Percentiles rank a stretch among this genome's conserved stretches.
These are phyloP conservation scores for Anarsia innoxiella DNA, from an alignment of 2,888 invertebrate genomes.

Conservation along the genomic window DNA sequence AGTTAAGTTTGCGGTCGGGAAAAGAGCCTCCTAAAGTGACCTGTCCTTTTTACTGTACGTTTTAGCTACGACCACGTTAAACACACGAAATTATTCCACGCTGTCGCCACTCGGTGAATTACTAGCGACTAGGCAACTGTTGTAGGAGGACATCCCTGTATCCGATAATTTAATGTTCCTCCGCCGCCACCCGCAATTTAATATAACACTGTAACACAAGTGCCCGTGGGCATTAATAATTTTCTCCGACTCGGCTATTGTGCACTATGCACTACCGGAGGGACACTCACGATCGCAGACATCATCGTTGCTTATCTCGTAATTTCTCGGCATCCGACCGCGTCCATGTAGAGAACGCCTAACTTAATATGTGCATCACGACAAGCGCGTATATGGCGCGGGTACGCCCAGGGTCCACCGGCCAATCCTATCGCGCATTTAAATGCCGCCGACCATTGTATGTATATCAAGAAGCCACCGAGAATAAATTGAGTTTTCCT, in stretches of 20 bases:
- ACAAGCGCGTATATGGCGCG: conserved; percentile 63
- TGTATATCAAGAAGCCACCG: conserved; percentile 59
- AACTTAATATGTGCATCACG: conserved; percentile 76
- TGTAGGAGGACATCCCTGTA: conserved; percentile 27
- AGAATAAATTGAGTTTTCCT: conserved; percentile 63
- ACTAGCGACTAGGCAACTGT: conserved; percentile 27
- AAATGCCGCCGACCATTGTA: conserved; percentile 65
- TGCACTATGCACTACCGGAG: conserved; percentile 34
- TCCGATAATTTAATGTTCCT: conserved; percentile 50
- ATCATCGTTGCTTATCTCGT: conserved; percentile 60
- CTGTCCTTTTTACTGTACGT: conserved; percentile 9
- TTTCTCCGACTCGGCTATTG: conserved; percentile 45
- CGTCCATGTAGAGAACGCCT: conserved; percentile 62
- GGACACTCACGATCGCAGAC: conserved; percentile 59
- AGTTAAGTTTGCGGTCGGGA: not conserved
- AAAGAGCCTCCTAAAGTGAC: conserved; percentile 8
- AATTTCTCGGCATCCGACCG: conserved; percentile 47
- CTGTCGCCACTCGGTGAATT: conserved; percentile 30
- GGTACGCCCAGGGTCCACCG: conserved; percentile 51
- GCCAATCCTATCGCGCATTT: conserved; percentile 70
- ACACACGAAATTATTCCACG: conserved; percentile 20
- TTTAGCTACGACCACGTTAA: conserved; percentile 16
- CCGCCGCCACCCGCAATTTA: conserved; percentile 51
- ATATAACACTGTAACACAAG: conserved; percentile 46
- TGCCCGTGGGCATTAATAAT: conserved; percentile 50